Evolutionary conservation across 2,888 invertebrate genomes (phyloP).

Genomic region (Mechanitis mazaeus): DNA sequence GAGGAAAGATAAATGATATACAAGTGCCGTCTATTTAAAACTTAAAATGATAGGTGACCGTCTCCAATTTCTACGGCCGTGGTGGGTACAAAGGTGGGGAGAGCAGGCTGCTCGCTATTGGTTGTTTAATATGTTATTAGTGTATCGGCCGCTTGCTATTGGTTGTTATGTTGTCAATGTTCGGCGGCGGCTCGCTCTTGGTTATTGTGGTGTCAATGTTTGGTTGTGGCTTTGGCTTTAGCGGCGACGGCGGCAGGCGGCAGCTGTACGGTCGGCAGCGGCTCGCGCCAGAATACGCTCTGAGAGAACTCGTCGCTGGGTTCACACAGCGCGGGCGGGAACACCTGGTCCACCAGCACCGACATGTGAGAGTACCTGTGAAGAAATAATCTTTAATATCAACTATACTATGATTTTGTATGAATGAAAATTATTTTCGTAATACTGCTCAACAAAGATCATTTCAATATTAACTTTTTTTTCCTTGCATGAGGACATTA

Average conservation of each 20-base stretch:
- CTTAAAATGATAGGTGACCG: no score
- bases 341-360: slow-evolving; percentile 96
- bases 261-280: slow-evolving; percentile 75
- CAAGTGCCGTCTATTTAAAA: no score
- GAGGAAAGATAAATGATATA: no score
- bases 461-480: no score
- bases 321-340: slow-evolving; percentile 85
- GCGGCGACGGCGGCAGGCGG: slow-evolving; percentile 36
- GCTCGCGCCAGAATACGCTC: slow-evolving; percentile 96
- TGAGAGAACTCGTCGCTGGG: slow-evolving; percentile 84
- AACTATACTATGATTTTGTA: background rate
- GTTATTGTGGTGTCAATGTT: slow-evolving; percentile 11
- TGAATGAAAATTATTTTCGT: background rate
- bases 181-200: slow-evolving; percentile 7
- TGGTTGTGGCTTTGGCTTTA: slow-evolving; percentile 21
- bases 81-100: no score
- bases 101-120: no score
- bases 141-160: background rate
- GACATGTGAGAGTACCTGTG: slow-evolving; percentile 95
- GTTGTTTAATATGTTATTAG: no score
- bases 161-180: slow-evolving; percentile 1
- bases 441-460: no score
- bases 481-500: no score
- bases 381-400: background rate
- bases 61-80: no score